These are phyloP conservation scores for Rhineura floridana DNA, from an alignment of 2,113 vertebrate species.

Conservation along the genomic window DNA sequence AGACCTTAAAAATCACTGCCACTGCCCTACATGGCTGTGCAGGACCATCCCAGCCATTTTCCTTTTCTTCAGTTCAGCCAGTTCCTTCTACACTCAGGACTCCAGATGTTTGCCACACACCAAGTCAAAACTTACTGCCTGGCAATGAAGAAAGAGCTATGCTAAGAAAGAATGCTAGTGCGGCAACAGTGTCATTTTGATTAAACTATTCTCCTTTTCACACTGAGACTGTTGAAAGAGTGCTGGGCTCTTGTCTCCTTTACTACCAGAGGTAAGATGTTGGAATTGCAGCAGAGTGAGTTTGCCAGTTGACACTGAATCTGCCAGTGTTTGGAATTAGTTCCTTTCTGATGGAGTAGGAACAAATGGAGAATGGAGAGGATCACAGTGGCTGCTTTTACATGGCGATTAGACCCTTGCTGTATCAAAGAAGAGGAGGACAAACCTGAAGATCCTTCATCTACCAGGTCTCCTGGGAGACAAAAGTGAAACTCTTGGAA, in stretches of 20 bases:
- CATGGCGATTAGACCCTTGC: not conserved
- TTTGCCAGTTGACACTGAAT: not conserved
- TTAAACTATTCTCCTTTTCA: accelerated
- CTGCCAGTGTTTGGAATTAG: not conserved
- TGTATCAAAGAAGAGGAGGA: not conserved
- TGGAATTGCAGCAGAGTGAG: not conserved
- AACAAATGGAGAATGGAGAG: not conserved
- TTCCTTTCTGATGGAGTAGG: not conserved
- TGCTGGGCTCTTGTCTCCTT: not conserved
- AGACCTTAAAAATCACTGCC: not conserved
- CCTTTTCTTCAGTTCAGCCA: not conserved
- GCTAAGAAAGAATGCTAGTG: accelerated
- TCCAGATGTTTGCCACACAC: not conserved
- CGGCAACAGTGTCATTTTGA: not conserved
- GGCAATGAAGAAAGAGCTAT: not conserved
- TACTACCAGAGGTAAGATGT: not conserved
- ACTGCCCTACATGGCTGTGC: not conserved
- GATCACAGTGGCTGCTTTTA: not conserved
- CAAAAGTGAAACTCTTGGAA: not conserved
- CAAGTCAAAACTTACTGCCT: not conserved
- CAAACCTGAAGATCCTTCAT: not conserved
- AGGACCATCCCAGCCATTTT: not conserved
- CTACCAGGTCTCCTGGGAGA: not conserved
- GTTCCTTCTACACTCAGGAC: not conserved
- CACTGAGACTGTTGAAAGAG: not conserved